These are phyloP conservation scores for Datnioides undecimradiatus DNA, from an alignment of 2,113 vertebrate genomes.

Conservation along the genomic window DNA sequence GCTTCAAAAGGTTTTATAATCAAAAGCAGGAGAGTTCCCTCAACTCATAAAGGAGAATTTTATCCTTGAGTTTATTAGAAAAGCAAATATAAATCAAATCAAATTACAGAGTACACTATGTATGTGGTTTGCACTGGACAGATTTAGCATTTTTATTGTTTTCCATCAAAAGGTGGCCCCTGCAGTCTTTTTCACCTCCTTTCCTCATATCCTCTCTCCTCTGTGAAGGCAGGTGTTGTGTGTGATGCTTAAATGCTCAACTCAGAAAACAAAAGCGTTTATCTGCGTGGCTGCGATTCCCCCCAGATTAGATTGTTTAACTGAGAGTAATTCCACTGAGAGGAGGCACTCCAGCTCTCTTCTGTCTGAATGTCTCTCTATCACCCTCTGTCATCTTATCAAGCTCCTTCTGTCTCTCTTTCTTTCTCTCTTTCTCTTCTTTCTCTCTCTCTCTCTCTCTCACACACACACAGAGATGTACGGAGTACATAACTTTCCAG, in stretches of 20 bases:
- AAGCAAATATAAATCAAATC: neutral
- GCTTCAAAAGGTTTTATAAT: neutral
- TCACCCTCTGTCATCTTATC: neutral
- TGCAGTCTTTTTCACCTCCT: neutral
- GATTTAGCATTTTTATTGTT: neutral
- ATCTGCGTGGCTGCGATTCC: constrained; percentile 4
- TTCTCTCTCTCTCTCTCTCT: constrained; percentile 1
- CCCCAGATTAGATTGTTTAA: constrained; percentile 15
- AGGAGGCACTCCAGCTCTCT: constrained; percentile 17
- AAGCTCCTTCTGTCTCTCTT: too few relatives aligned
- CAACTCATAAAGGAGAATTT: neutral
- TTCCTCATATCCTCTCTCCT: neutral
- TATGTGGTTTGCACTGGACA: neutral
- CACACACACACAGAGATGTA: neutral
- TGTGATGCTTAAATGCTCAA: neutral
- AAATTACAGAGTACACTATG: neutral
- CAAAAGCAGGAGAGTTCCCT: neutral
- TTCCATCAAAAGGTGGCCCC: neutral
- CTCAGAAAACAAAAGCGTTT: constrained; percentile 16
- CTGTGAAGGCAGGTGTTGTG: neutral
- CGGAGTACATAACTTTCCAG: neutral
- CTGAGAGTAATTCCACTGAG: constrained; percentile 14
- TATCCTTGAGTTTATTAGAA: neutral
- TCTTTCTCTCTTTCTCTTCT: neutral
- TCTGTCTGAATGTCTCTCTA: constrained; percentile 9